A percentile compares a stretch with the other conserved stretches of the same genome.
phyloP scores from a whole-genome alignment of 2,797 vertebrate genomes.

The Myotis planiceps region DNA sequence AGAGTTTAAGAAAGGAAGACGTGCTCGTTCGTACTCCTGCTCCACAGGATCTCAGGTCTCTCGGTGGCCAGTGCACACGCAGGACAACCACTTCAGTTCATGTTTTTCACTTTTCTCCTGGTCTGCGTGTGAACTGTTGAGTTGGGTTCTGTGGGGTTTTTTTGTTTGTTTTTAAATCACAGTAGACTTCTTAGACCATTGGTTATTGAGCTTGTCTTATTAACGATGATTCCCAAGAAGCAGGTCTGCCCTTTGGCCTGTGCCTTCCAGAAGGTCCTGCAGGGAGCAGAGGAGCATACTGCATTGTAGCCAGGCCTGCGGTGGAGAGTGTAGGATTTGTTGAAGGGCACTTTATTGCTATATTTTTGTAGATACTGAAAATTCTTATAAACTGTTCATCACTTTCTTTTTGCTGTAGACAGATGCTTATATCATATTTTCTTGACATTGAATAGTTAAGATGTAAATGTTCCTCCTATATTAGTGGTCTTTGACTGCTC shows the following conservation, averaged over 20 bases:
- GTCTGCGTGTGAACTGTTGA: conserved; percentile 53
- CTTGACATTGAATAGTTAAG: conserved; percentile 49
- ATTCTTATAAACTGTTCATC: conserved; percentile 72
- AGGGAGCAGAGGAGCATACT: not conserved
- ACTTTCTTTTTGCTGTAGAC: conserved; percentile 43
- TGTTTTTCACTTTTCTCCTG: conserved; percentile 60
- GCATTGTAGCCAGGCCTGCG: not conserved
- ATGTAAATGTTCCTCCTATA: conserved; percentile 22
- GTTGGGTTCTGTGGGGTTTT: not conserved
- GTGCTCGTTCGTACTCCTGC: no score
- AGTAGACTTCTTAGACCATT: not conserved
- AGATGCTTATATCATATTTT: conserved; percentile 62
- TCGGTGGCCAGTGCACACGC: conserved; percentile 49
- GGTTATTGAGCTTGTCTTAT: not conserved
- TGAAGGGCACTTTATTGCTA: conserved; percentile 44
- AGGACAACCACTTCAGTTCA: conserved; percentile 45
- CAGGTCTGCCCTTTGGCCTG: not conserved
- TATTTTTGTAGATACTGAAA: conserved; percentile 63
- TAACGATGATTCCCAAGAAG: not conserved
- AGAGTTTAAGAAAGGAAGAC: conserved; percentile 38
- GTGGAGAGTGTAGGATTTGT: not conserved
- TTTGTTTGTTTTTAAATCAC: not conserved
- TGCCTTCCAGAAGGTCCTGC: not conserved
- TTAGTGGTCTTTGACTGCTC: conserved; percentile 30
- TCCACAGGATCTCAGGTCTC: no score